Evolutionary conservation across 2,113 vertebrate genomes (phyloP), one percentile per base, ranked within the genome.

Genomic region (Centropristis striata): DNA sequence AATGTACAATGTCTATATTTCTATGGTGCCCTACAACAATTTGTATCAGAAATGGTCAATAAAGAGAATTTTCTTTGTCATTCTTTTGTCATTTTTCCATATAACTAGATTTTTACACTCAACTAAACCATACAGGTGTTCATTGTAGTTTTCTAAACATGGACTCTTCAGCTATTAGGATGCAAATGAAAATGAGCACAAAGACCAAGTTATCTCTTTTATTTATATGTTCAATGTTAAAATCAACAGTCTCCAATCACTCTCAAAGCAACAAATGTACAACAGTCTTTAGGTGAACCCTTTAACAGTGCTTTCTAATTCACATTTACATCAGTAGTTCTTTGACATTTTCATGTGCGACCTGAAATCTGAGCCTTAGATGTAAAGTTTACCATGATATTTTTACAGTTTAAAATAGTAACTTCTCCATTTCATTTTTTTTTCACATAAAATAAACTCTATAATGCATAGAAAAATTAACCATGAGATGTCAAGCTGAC

Each of bases 1-100:
- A 92, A 92, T 93, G 91, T 94, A 93, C 93, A 91, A 94, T 91
- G 93, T 94, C 92, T 93, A 94, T 94, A 94, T 94, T 94, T 94
- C 92, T 94, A 94, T 94, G 91, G 93, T 93, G 91, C 92, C 91
- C 93, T 88, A 92, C 91, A 89, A 90, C 90, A 83, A 93, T 93
- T 94, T 94, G 91, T 94, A 94, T 93, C 90, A 88, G 88, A 93
- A 92, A 93, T 89, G 87, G 90, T 92, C 90, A 94, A 94, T 94
- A 94, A 94, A 94, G 86, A 92, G 85, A 91, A 86, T 90, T 90
- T 90, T 92, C 88, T 92, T 93, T 92, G 88, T 92, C 85, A 90
- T 28, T 70, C 65, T 65, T 25, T 5, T 14, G 41, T 57, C 23
- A 5, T 13, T 27, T 4, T 16, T 44, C 42, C 42, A 44, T 14